Base-by-base conservation (phyloP, 2,888 invertebrate species). In the Netelia virgata region DNA sequence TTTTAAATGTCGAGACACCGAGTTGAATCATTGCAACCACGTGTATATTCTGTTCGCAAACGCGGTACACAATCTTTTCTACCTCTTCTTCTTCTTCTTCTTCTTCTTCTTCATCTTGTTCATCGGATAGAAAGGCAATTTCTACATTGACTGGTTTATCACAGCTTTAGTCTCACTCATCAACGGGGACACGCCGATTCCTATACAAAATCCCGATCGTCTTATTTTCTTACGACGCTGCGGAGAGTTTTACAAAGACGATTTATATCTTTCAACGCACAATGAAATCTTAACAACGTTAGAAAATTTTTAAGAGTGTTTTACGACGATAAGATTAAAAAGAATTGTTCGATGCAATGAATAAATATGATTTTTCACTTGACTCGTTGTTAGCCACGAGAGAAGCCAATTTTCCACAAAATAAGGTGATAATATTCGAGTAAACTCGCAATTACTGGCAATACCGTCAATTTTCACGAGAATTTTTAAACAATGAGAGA, bases 1-100 rank as follows among this genome's bases (percentile, higher is more conserved):
- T 83, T 83, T 83, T 83, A 83, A 83, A 83, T 83, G 83, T 83
- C 83, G 83, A 70, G 83, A 76, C 83, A 72, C 66, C 75, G 72
- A 41, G 70, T 79, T 83, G 80, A 83, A 83, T 83, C 79, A 83
- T 83, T 83, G 80, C 83, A 76, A 79, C 80, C 75, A 64, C 80
- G 83, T 83, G 75, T 72, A 70, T 80, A 75, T 83, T 72, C 53
- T 75, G 69, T 79, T 75, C 59, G 79, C 59, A 78, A 36, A 61
- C 59, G 18, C 23, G 74, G 57, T 75, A 68, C 53, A 83, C 74
- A 80, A 74, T 83, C 57, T 83, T 59, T 59, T 20, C 16, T 47
- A 14, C 14, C 14, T 1, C 14, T 47, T 36, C 53, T 59, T 57
- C 57, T 57, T 18, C 20, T 28, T 68, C 61, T 41, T 53, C 10